Evolutionary conservation across 2,888 invertebrate species (phyloP), one percentile per base, ranked within the genome.

Genomic region (Neria commutata): DNA sequence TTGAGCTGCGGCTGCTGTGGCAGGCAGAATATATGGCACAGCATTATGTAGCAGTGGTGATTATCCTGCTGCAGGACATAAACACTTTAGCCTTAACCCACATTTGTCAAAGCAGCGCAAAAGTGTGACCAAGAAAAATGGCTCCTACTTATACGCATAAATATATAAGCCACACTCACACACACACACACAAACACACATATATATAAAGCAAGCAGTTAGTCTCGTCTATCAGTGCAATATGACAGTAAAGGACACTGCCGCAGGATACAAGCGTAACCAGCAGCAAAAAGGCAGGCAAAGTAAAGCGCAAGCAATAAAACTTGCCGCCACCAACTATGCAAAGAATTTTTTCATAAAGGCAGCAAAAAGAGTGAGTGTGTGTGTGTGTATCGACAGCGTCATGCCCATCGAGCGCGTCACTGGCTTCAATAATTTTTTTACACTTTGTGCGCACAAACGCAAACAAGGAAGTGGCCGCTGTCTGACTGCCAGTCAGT

Each of bases 1-100:
- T n/a, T n/a, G n/a, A n/a, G n/a, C n/a, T n/a, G n/a, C n/a, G n/a
- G n/a, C n/a, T n/a, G n/a, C n/a, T n/a, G n/a, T n/a, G n/a, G n/a
- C n/a, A n/a, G n/a, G n/a, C n/a, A n/a, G n/a, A n/a, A n/a, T n/a
- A n/a, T n/a, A n/a, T n/a, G n/a, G n/a, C n/a, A n/a, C 6, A 17
- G 21, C 42, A 42, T 42, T 42, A 42, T 19, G 42, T 42, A 5
- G 42, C 42, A 42, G 8, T n/a, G 21, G 42, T 21, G 42, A 42
- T 42, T 42, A 42, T 42, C 42, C 42, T 42, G 42, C 42, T 42
- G 42, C 10, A 19, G 42, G 42, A 42, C 42, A 42, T 21, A 42
- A 21, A 42, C 42, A 42, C 42, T 42, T 42, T 19, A 19, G 42
- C 42, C 42, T 42, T 42, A 42, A 42, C 42, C 42, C 42, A 42